phyloP scores from a whole-genome alignment of 2,797 vertebrate genomes.

The Cossypha niveicapilla region DNA sequence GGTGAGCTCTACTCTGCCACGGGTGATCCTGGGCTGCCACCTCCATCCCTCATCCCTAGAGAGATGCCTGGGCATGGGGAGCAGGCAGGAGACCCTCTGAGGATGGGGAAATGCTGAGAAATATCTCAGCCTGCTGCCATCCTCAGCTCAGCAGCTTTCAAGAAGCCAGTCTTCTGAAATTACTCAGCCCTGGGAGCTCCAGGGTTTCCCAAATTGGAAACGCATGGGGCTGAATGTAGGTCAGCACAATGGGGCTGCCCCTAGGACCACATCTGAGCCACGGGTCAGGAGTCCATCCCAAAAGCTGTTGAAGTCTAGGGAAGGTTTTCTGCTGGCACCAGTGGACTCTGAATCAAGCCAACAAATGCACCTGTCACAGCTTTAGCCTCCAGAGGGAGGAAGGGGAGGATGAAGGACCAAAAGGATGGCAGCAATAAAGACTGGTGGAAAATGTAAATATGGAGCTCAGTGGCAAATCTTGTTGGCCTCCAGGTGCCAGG shows the following conservation, averaged over 20 bases:
- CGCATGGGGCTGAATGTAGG: background rate
- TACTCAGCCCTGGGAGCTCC: background rate
- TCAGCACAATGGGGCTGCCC: background rate
- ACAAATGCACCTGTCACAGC: background rate
- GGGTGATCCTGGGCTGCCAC: background rate
- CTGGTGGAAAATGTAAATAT: background rate
- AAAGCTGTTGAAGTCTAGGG: background rate
- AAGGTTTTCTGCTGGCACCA: background rate
- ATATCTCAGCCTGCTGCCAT: background rate
- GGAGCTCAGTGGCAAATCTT: background rate
- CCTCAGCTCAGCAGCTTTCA: background rate
- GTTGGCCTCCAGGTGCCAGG: background rate
- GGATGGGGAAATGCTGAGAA: background rate
- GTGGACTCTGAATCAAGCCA: background rate
- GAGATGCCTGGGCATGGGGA: background rate
- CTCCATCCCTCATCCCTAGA: background rate
- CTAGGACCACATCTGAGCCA: accelerated
- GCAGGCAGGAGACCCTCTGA: background rate
- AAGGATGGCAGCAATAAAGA: background rate
- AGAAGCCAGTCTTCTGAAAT: background rate
- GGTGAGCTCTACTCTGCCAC: background rate
- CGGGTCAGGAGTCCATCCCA: background rate
- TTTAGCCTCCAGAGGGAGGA: background rate
- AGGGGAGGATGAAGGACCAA: background rate
- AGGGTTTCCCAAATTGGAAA: background rate